Conservation (phyloP, 2,888 invertebrate genomes). For the Drosophila lutescens region DNA sequence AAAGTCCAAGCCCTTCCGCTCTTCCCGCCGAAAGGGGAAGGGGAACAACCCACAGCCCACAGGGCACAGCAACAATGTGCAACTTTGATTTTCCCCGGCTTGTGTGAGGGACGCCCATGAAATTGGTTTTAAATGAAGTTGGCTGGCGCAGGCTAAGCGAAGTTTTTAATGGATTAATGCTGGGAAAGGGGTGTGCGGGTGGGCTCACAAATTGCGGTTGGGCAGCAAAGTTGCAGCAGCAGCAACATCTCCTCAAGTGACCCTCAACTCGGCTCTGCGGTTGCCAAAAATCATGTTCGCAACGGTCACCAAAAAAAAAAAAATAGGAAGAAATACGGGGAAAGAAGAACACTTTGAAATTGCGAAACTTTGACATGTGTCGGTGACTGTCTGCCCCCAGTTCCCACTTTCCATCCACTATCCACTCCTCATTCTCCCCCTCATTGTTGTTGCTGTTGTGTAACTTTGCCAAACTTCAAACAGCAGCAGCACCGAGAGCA, state of each 20-base stretch:
- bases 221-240: slow-evolving; percentile 19
- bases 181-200: slow-evolving; percentile 1
- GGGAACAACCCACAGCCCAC: not conserved
- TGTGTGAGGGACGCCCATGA: slow-evolving; percentile 21
- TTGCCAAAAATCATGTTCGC: slow-evolving; percentile 58
- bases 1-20: not conserved
- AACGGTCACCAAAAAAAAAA: slow-evolving; percentile 1
- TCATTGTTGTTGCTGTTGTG: slow-evolving; percentile 19
- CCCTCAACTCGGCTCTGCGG: slow-evolving; percentile 32
- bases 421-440: not conserved
- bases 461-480: slow-evolving; percentile 54
- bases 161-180: slow-evolving; percentile 71
- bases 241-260: not conserved
- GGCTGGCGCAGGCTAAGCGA: slow-evolving; percentile 44
- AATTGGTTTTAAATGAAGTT: slow-evolving; percentile 65
- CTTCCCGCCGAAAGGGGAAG: slow-evolving; percentile 3
- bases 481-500: slow-evolving; percentile 6
- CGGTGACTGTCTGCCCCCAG: slow-evolving; percentile 29
- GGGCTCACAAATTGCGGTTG: slow-evolving; percentile 43
- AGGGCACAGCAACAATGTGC: slow-evolving; percentile 31
- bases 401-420: slow-evolving; percentile 21
- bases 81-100: slow-evolving; percentile 21
- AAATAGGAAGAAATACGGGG: not conserved
- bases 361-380: slow-evolving; percentile 74
- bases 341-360: slow-evolving; percentile 59